A percentile compares a stretch with the other conserved stretches of the same genome.
phyloP scores from a whole-genome alignment of 2,113 vertebrate species.

The Podilymbus podiceps region DNA sequence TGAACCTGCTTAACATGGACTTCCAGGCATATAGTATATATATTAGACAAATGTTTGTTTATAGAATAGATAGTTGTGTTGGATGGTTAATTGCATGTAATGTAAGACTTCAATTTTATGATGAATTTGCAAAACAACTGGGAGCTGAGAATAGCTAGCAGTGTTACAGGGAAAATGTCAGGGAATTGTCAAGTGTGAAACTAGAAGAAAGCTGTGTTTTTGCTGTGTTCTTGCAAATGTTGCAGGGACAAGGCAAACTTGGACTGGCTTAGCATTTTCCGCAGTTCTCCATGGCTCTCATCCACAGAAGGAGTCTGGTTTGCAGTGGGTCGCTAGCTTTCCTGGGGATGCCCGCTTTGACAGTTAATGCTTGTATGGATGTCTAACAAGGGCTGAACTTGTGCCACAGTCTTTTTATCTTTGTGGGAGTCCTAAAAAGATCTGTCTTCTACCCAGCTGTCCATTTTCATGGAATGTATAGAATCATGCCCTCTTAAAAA shows the following conservation, averaged over 20 bases:
- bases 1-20: not conserved
- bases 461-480: not conserved
- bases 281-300: not conserved
- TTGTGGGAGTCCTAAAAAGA: not conserved
- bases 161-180: conserved; percentile 73
- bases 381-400: not conserved
- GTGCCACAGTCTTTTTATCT: not conserved
- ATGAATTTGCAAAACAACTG: conserved; percentile 20
- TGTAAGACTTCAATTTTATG: conserved; percentile 23
- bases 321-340: not conserved
- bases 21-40: not conserved
- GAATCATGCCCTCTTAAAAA: not conserved
- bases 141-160: conserved; percentile 5
- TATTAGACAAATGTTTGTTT: not conserved
- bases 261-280: not conserved
- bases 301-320: accelerated
- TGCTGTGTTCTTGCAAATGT: conserved; percentile 11
- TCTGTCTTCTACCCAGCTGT: not conserved
- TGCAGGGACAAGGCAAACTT: not conserved
- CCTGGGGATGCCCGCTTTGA: not conserved
- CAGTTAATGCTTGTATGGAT: not conserved
- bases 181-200: conserved; percentile 81
- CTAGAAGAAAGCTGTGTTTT: conserved; percentile 35
- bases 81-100: not conserved
- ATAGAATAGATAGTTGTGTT: not conserved